Conservation (phyloP, 1,140 invertebrate species). For the Macrocentrus cingulum region DNA sequence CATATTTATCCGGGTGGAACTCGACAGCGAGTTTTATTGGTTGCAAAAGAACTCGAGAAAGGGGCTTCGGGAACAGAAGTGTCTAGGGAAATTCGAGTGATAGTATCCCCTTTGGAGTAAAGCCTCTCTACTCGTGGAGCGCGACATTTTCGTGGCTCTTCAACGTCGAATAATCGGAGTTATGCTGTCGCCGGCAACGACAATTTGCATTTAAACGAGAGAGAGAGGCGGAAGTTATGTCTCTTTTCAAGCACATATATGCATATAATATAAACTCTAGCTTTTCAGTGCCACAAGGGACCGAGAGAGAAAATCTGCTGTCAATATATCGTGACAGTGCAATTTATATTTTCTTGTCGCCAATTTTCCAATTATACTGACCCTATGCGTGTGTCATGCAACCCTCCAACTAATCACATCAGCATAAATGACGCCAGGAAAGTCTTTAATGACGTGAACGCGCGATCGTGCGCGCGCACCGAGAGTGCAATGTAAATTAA, state of each 20-base stretch:
- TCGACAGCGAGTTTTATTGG: too few species aligned
- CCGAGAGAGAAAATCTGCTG: too few species aligned
- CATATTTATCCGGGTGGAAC: too few species aligned
- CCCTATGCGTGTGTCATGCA: too few species aligned
- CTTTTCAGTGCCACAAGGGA: too few species aligned
- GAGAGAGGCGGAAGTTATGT: background rate
- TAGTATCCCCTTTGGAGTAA: slow-evolving; percentile 11
- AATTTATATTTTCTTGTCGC: too few species aligned
- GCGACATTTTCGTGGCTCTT: slow-evolving; percentile 14
- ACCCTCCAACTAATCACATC: slow-evolving; percentile 1
- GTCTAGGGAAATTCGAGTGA: slow-evolving; percentile 14
- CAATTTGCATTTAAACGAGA: slow-evolving; percentile 52
- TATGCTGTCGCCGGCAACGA: slow-evolving; percentile 37
- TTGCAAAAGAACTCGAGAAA: slow-evolving; percentile 9
- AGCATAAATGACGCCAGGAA: background rate
- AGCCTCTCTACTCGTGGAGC: background rate
- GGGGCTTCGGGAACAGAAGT: background rate
- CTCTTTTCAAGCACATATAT: background rate
- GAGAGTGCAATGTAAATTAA: slow-evolving; percentile 35
- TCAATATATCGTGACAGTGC: too few species aligned
- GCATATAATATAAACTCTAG: background rate
- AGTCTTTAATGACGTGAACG: background rate
- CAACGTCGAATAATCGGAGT: slow-evolving; percentile 39
- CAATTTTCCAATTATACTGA: too few species aligned
- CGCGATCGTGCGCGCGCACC: slow-evolving; percentile 12